These are phyloP conservation scores for Odontomachus brunneus DNA, from an alignment of 1,140 invertebrate species.

Conservation along the genomic window DNA sequence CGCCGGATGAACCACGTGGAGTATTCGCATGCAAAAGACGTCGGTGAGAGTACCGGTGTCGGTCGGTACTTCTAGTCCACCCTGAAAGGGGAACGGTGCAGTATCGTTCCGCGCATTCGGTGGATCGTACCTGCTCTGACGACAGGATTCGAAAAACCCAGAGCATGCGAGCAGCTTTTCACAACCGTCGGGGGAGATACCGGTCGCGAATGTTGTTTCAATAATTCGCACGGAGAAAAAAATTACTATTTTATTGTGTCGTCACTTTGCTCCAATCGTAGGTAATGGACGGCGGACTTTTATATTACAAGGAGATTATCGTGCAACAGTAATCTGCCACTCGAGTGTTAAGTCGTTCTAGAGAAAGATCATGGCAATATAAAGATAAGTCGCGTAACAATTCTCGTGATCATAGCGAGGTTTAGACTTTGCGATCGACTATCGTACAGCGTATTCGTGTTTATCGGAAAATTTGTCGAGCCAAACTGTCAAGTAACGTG, in stretches of 20 bases:
- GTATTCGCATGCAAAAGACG: conserved; percentile 82
- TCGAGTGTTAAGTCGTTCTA: background rate
- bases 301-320: conserved; percentile 7
- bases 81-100: conserved; percentile 64
- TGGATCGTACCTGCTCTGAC: background rate
- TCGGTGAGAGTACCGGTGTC: conserved; percentile 56
- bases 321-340: background rate
- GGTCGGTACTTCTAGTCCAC: conserved; percentile 66
- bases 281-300: background rate
- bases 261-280: background rate
- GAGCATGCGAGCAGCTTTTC: background rate
- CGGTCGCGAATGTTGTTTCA: background rate
- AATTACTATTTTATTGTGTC: background rate
- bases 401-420: background rate
- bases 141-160: background rate
- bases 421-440: background rate
- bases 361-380: background rate
- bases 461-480: background rate
- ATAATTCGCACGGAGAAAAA: background rate
- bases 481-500: background rate
- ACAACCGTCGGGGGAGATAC: background rate
- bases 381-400: background rate
- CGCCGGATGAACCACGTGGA: conserved; percentile 79
- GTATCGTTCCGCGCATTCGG: conserved; percentile 62
- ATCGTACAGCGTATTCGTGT: background rate